Evolutionary conservation across 2,797 vertebrate genomes (phyloP), one percentile per base, ranked within the genome.

Genomic region (Pteronotus mesoamericanus): DNA sequence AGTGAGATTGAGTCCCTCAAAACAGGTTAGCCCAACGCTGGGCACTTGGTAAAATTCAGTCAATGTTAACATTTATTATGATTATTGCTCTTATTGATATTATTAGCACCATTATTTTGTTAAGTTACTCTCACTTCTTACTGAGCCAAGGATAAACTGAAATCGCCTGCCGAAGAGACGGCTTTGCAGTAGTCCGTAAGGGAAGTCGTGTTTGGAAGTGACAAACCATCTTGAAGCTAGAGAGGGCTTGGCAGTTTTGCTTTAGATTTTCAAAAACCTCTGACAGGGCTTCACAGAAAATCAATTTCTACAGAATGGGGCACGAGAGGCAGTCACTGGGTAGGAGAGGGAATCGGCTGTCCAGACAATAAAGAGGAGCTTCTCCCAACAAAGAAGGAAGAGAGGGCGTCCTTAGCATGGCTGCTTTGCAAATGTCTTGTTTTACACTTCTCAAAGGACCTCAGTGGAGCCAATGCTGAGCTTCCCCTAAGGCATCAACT

Each of bases 381-480:
- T 53, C 87, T 78, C 74, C 72, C 18, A 16, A 34, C 22, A 51
- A 24, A 83, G 72, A 37, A 68, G 82, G 37, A 29, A 22, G 61
- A 71, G 53, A 1, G 0, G 86, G n/a, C 19, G 14, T 26, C 68
- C 69, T 86, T 39, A 5, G 24, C 87, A 72, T 0, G 24, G 61
- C 44, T 14, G 29, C 32, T 12, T 14, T 26, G 53, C 24, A 21
- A 9, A 19, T 2, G n/a, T 29, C 42, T 46, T 34, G 44, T 15
- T 29, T 16, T 39, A 69, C 21, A 48, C 14, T 46, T 77, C 64
- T 32, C 32, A 18, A n/a, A 16, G 86, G 64, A 44, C 1, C 21
- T 21, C 68, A 16, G 3, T 3, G 22, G 57, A 77, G n/a, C 82
- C 0, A n/a, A 0, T 5, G 7, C 12, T 9, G 37, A 6, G 61